Evolutionary conservation across 2,888 invertebrate species (phyloP), one percentile per base, ranked within the genome.

Genomic region (Eupithecia dodoneata): DNA sequence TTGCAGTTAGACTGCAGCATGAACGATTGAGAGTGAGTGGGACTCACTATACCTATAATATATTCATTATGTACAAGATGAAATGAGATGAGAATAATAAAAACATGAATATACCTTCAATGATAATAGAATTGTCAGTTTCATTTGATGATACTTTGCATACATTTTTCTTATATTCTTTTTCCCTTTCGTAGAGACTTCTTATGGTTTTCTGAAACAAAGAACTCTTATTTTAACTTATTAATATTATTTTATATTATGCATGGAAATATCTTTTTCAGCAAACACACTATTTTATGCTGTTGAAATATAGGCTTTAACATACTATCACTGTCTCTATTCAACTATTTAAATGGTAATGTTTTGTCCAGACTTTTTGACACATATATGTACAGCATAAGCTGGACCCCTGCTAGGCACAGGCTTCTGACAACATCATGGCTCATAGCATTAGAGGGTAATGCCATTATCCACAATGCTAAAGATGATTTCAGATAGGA

Each of bases 151-250:
- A 79, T 13, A 82, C 55, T 66, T 83, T 86, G 0, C 85, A 73
- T 55, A 91, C 71, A 63, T 87, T 89, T 83, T 89, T 94, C 80
- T 92, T 94, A 79, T 92, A 93, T 82, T 93, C 93, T 81, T 84
- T 91, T 79, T 94, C 94, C 78, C 92, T 87, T 63, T 88, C 87
- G 81, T 92, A 86, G 4, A 95, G 88, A 71, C 92, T 90, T 72
- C 94, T 86, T 74, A 95, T 87, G 69, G 92, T 83, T 93, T 93
- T 94, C 95, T 95, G 88, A 41, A 93, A 71, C 4, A 30, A n/a
- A 30, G 30, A 30, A 52, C n/a, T n/a, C 55, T 15, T n/a, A 59
- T 59, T 59, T 59, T 18, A 59, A 18, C 15, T 15, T 2, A 52
- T 15, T 15, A 13, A 5, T 12, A 52, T 15, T 6, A n/a, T 0